A percentile compares a stretch with the other conserved stretches of the same genome.
Conservation (phyloP, 2,888 invertebrate genomes). For the Onthophagus sagittarius region DNA sequence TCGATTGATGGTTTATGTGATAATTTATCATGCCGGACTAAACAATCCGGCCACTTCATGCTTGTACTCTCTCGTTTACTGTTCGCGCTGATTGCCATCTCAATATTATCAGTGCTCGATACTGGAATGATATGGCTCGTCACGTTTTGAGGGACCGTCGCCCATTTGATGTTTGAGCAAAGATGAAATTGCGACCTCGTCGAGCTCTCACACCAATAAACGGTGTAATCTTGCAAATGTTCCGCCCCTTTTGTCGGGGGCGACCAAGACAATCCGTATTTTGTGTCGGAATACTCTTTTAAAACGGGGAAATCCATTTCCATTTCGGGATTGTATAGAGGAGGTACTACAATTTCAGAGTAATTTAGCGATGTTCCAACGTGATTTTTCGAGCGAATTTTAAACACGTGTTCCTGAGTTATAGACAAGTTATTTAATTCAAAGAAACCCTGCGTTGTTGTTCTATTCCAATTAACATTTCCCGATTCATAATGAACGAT, state of each 20-base stretch:
- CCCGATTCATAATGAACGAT: constrained; percentile 47
- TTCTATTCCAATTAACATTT: constrained; percentile 41
- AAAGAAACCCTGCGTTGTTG: constrained; percentile 38
- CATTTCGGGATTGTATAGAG: constrained; percentile 47
- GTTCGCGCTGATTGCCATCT: constrained; percentile 81
- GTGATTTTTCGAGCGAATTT: constrained; percentile 60
- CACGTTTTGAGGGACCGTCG: background rate
- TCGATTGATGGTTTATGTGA: constrained; percentile 58
- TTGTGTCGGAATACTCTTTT: constrained; percentile 47
- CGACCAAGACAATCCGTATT: constrained; percentile 74
- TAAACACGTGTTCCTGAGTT: constrained; percentile 46
- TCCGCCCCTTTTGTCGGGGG: constrained; percentile 51
- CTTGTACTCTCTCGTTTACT: constrained; percentile 68
- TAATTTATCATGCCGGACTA: constrained; percentile 52
- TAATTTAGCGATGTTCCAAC: constrained; percentile 56
- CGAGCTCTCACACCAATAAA: constrained; percentile 63
- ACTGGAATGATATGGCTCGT: constrained; percentile 55
- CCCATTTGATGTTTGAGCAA: constrained; percentile 37
- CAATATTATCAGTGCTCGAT: constrained; percentile 59
- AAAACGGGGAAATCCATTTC: constrained; percentile 38
- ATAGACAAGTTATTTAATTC: constrained; percentile 29
- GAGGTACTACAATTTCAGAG: constrained; percentile 61
- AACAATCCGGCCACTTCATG: constrained; percentile 81
- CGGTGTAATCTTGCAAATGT: constrained; percentile 66
- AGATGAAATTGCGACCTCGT: constrained; percentile 44